These are phyloP conservation scores for Catalaphyllia jardinei DNA, from an alignment of 64 coral and sea anemone species.

Conservation along the genomic window DNA sequence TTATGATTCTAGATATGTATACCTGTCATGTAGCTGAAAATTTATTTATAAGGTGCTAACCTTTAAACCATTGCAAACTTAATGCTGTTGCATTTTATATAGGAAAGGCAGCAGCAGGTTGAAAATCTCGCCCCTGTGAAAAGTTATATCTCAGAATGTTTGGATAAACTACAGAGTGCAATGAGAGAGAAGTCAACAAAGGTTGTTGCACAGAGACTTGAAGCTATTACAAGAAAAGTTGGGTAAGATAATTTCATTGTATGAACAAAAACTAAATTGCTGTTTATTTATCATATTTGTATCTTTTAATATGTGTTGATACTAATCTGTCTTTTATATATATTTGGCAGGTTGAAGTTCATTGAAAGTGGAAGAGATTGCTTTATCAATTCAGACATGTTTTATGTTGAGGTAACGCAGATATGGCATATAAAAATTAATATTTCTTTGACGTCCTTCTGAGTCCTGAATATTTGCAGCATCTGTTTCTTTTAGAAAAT, in stretches of 20 bases:
- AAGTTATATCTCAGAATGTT: conserved; percentile 81
- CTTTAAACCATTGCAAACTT: no score
- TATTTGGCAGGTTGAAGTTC: conserved; percentile 78
- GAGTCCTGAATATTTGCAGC: no score
- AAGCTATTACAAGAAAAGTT: conserved; percentile 92
- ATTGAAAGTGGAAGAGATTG: conserved; percentile 85
- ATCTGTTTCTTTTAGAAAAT: no score
- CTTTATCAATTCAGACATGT: conserved; percentile 99
- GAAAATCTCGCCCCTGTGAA: conserved; percentile 89
- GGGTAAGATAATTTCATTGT: conserved; percentile 48
- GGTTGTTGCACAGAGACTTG: conserved; percentile 83
- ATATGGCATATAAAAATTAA: no score
- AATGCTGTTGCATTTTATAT: not conserved
- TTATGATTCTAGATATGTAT: no score
- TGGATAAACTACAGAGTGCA: conserved; percentile 84
- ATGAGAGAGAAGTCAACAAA: conserved; percentile 90
- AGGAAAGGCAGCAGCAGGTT: conserved; percentile 94
- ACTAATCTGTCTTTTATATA: not conserved
- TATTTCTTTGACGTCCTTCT: not conserved
- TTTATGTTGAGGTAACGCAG: conserved; percentile 93
- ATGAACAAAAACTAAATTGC: not conserved
- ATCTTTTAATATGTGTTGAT: not conserved
- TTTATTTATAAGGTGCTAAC: no score
- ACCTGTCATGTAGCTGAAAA: no score
- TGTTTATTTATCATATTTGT: not conserved